Conservation (phyloP, 2,888 invertebrate genomes). For the Cryptocephalus moraei region DNA sequence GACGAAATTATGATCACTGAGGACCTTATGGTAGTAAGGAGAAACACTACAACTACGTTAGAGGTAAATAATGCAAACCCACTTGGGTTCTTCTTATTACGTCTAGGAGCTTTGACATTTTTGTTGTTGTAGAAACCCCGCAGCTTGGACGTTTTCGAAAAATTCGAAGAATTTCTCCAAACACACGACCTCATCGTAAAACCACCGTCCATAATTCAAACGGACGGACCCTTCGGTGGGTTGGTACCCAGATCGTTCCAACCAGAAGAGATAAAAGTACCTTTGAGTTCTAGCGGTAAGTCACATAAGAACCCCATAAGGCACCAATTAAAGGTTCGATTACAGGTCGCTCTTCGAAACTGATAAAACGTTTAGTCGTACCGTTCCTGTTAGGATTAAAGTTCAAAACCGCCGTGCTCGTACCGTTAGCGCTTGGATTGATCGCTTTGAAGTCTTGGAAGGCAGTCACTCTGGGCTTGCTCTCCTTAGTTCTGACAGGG, state of each 20-base stretch:
- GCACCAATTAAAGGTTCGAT: conserved; percentile 14
- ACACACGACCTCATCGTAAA: conserved; percentile 66
- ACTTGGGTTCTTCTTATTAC: neutral
- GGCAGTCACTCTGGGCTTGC: conserved; percentile 72
- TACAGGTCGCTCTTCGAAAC: conserved; percentile 54
- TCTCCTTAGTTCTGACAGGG: conserved; percentile 74
- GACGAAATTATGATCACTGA: conserved; percentile 66
- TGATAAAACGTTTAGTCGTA: conserved; percentile 74
- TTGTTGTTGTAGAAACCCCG: conserved; percentile 39
- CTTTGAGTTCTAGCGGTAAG: conserved; percentile 49
- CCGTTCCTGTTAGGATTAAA: conserved; percentile 79
- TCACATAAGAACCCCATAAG: neutral
- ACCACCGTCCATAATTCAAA: conserved; percentile 54
- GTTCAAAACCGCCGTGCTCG: conserved; percentile 75
- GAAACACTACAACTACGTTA: conserved; percentile 35
- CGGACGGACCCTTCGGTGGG: conserved; percentile 45
- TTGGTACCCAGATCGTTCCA: conserved; percentile 56
- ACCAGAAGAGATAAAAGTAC: conserved; percentile 59
- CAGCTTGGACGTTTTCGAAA: conserved; percentile 54
- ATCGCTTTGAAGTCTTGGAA: conserved; percentile 87
- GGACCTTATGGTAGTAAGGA: conserved; percentile 62
- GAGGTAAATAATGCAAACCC: conserved; percentile 10
- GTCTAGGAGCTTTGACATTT: neutral
- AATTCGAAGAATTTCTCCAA: conserved; percentile 63
- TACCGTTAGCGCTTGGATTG: conserved; percentile 68